Evolutionary conservation across 2,113 vertebrate species (phyloP).

Genomic region (Leptosomus discolor): DNA sequence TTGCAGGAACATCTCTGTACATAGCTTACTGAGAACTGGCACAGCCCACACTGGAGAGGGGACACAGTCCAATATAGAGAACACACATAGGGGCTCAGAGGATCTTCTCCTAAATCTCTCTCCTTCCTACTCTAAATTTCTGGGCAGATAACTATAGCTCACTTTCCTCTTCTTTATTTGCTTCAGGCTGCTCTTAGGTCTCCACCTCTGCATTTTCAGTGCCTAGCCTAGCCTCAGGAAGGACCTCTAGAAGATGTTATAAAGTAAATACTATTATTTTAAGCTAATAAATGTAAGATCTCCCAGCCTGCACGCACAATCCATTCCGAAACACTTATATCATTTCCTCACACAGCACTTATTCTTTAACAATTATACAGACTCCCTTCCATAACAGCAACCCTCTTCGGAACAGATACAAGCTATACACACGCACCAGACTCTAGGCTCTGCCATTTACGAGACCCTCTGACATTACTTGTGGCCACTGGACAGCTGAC

Average conservation of each 20-base stretch:
- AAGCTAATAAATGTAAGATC: not conserved
- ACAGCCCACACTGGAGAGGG: rapidly evolving
- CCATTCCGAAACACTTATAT: not conserved
- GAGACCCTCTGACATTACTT: rapidly evolving
- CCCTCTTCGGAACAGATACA: not conserved
- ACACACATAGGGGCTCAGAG: rapidly evolving
- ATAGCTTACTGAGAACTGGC: not conserved
- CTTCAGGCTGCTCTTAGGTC: not conserved
- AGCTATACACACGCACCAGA: rapidly evolving
- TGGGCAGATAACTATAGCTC: not conserved
- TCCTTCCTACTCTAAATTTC: not conserved
- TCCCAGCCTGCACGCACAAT: not conserved
- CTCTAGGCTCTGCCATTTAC: too few relatives aligned
- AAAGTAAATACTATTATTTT: not conserved
- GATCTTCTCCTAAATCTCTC: not conserved
- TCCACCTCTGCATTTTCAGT: not conserved
- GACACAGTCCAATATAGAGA: not conserved
- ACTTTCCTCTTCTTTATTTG: not conserved
- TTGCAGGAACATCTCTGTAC: rapidly evolving
- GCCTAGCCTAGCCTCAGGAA: not conserved
- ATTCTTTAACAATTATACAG: not conserved
- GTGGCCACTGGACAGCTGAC: not conserved
- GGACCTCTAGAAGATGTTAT: not conserved
- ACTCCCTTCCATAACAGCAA: not conserved
- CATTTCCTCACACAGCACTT: not conserved